Base-by-base conservation (phyloP, 2,113 vertebrate genomes). In the Motacilla alba region DNA sequence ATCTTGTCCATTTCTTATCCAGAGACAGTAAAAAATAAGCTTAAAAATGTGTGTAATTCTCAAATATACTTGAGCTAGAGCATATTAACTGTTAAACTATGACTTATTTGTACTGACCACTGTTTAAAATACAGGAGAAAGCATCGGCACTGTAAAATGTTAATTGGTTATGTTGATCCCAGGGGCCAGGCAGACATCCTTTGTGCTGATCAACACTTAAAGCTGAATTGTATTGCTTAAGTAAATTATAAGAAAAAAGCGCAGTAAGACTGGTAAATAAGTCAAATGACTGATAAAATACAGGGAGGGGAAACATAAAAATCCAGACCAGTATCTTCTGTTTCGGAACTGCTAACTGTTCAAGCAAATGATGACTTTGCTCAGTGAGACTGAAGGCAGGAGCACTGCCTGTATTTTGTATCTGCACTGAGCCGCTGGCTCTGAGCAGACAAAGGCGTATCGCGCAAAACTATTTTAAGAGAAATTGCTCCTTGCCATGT, bases 121-220 rank as follows among this genome's bases (percentile, higher is more conserved):
- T 63, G 33, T 81, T 90, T 74, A 77, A 90, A 87, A 66, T 49
- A 50, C 13, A 53, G 43, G 35, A 75, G 82, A 55, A 89, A 75
- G 63, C 47, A 70, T 43, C 82, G 83, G 68, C 28, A 31, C 31
- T 75, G 73, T 88, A 46, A 77, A 88, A 70, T 30, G 53, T 90
- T 82, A 87, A 47, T 50, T 58, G 28, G 35, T 59, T 80, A 8
- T 46, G 73, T 68, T 90, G 49, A 55, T 75, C 88, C 60, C 76
- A 81, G 74, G 47, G 94, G 47, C 47, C 49, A 83, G 56, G 72
- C 83, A 95, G 85, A 62, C 76, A 83, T 90, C 60, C 73, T 91
- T 95, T 79, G 64, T 79, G 72, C 73, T 73, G 59, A 76, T 94
- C 87, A 95, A 53, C 85, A 86, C 56, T 94, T 94, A 87, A 74